Conservation (phyloP, 1,140 invertebrate species). For the Cydia strobilella region DNA sequence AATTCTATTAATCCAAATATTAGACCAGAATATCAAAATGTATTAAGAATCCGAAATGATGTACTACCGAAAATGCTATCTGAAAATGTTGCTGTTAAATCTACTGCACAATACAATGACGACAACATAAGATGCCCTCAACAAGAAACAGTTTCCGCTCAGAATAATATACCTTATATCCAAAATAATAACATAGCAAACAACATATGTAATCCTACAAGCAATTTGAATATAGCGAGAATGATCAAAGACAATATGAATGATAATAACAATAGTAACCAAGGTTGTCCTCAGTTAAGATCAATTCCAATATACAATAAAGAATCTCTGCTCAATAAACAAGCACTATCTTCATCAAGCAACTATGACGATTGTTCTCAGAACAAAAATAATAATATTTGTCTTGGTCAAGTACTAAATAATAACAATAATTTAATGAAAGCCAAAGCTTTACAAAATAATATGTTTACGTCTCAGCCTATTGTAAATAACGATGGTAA, state of each 20-base stretch:
- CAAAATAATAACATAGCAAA: not conserved
- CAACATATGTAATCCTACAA: not conserved
- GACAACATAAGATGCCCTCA: not conserved
- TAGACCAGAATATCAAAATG: not conserved
- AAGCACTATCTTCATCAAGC: not conserved
- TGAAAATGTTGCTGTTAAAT: not conserved
- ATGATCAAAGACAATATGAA: conserved; percentile 5
- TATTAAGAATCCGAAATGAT: not conserved
- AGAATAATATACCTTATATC: not conserved
- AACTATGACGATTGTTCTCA: not conserved
- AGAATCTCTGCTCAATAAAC: not conserved
- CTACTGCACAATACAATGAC: not conserved
- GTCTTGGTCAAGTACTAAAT: too few species aligned
- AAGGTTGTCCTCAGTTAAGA: conserved; percentile 7
- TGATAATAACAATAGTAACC: not conserved
- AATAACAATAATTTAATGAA: conserved; percentile 7
- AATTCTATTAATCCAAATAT: not conserved
- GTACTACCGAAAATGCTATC: not conserved
- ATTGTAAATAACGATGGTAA: not conserved
- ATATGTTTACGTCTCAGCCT: not conserved
- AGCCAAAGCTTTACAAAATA: conserved; percentile 11
- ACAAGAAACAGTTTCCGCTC: not conserved
- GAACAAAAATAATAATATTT: not conserved
- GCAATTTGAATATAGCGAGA: not conserved
- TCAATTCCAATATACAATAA: conserved; percentile 16